Conservation (phyloP, 2,113 vertebrate genomes). For the Centropristis striata region DNA sequence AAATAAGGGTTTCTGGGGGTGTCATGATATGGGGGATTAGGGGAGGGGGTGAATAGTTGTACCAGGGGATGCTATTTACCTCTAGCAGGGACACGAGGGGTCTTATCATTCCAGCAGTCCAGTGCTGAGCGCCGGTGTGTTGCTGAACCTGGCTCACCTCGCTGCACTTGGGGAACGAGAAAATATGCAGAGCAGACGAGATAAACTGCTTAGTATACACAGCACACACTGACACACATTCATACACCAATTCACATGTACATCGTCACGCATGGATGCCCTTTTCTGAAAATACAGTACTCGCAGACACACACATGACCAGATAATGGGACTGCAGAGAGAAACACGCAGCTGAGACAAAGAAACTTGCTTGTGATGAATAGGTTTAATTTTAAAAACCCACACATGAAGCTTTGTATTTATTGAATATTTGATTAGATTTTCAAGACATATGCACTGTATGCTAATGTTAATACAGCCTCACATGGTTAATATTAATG, state of each 20-base stretch:
- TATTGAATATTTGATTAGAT: slow-evolving; percentile 22
- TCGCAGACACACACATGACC: slow-evolving; percentile 23
- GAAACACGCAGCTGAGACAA: slow-evolving; percentile 8
- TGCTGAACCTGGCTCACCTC: slow-evolving; percentile 36
- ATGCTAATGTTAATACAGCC: slow-evolving; percentile 52
- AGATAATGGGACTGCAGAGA: slow-evolving; percentile 24
- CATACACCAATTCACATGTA: slow-evolving; percentile 55
- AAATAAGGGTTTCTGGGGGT: slow-evolving; percentile 17
- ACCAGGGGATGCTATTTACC: slow-evolving; percentile 30
- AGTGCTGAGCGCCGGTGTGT: slow-evolving; percentile 15
- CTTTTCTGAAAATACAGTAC: slow-evolving; percentile 12
- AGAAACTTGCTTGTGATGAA: slow-evolving; percentile 5
- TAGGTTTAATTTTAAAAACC: not conserved
- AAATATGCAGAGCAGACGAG: slow-evolving; percentile 40
- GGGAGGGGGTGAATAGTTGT: not conserved
- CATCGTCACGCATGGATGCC: slow-evolving; percentile 43
- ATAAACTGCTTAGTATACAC: slow-evolving; percentile 66
- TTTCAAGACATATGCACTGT: slow-evolving; percentile 24
- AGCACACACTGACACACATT: slow-evolving; percentile 68
- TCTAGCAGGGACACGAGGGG: slow-evolving; percentile 23
- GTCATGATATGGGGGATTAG: slow-evolving; percentile 14
- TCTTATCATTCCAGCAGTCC: slow-evolving; percentile 49
- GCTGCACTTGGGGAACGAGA: slow-evolving; percentile 8
- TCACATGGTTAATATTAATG: slow-evolving; percentile 64
- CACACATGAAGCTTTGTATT: not conserved